These are phyloP conservation scores for Epinephelus fuscoguttatus DNA, from an alignment of 2,113 vertebrate species.

Conservation along the genomic window DNA sequence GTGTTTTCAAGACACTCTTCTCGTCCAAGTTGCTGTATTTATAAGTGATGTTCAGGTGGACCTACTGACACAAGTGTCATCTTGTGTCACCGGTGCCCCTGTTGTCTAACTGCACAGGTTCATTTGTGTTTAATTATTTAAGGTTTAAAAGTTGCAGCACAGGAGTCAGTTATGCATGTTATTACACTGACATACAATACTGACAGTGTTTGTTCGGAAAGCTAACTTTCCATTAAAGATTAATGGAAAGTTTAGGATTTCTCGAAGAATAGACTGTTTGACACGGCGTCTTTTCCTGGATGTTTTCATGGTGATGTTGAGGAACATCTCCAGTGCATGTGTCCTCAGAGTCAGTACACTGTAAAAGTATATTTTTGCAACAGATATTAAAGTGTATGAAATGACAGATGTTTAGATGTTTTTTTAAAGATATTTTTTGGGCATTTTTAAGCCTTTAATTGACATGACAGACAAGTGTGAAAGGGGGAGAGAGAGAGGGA, in stretches of 20 bases:
- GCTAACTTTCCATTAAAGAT: slow-evolving; percentile 41
- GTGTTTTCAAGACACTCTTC: slow-evolving; percentile 3
- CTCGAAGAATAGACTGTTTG: slow-evolving; percentile 6
- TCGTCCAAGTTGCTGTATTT: slow-evolving; percentile 16
- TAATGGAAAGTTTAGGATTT: slow-evolving; percentile 45
- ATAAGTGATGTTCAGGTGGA: neutral
- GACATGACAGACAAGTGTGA: no score
- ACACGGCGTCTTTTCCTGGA: neutral
- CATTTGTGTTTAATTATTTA: slow-evolving; percentile 60
- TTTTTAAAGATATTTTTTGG: no score
- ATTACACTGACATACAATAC: slow-evolving; percentile 42
- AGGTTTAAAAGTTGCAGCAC: slow-evolving; percentile 53
- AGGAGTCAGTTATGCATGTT: slow-evolving; percentile 42
- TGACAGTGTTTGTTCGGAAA: slow-evolving; percentile 30
- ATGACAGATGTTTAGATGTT: neutral
- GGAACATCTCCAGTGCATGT: neutral
- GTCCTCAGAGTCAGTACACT: neutral
- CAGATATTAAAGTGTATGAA: neutral
- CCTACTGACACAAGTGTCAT: slow-evolving; percentile 5
- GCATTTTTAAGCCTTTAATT: no score
- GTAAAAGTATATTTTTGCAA: slow-evolving; percentile 22
- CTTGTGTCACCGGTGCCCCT: slow-evolving; percentile 8
- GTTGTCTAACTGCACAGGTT: slow-evolving; percentile 27
- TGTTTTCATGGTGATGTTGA: neutral
- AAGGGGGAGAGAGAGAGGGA: no score